phyloP scores from a whole-genome alignment of 2,113 vertebrate species.

The Calcarius ornatus region DNA sequence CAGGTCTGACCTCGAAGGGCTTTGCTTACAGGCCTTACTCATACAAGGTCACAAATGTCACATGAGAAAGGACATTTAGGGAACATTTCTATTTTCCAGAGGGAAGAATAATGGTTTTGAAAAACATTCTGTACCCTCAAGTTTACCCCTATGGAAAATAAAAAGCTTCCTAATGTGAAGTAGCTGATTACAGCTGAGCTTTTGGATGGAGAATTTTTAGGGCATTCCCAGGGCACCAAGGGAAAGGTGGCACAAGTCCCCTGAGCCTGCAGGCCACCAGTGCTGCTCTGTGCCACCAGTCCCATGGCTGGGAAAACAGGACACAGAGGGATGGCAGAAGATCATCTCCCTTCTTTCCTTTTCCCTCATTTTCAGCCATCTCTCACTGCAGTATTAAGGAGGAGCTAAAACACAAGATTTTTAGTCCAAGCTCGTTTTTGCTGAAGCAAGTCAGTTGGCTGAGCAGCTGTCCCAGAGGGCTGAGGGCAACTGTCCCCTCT shows the following conservation, averaged over 20 bases:
- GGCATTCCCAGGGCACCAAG: neutral
- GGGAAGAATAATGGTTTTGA: neutral
- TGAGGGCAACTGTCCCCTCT: neutral
- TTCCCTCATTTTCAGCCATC: neutral
- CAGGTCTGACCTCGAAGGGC: neutral
- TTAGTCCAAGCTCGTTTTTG: neutral
- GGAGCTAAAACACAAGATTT: rapidly evolving
- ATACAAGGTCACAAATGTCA: neutral
- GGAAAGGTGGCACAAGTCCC: neutral
- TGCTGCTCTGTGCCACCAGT: neutral
- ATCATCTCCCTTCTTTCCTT: neutral
- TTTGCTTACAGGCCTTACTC: neutral
- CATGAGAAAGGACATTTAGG: neutral
- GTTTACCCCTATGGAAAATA: neutral
- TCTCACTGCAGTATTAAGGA: neutral
- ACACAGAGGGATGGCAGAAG: neutral
- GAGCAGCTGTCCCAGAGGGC: neutral
- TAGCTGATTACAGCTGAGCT: neutral
- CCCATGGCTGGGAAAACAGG: neutral
- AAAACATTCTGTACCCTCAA: neutral
- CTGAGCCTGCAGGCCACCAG: neutral
- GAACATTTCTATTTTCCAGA: neutral
- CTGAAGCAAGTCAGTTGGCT: neutral
- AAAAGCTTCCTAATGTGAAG: neutral
- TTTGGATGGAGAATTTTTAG: neutral